Base-by-base conservation (phyloP, 2,113 vertebrate genomes). In the Ictalurus punctatus region DNA sequence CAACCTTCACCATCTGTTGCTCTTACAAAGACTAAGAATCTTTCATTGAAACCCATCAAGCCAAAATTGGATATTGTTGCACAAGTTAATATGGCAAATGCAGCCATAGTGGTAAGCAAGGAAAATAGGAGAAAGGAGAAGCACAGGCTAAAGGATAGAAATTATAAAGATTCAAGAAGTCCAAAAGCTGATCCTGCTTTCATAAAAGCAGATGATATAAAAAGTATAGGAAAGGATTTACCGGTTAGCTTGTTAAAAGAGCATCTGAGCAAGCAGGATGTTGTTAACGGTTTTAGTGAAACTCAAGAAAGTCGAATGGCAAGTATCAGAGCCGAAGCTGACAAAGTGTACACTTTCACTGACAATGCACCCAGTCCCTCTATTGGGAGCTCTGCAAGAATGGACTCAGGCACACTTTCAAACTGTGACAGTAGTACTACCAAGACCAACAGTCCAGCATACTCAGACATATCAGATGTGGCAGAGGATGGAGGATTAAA, bases 301-400 rank as follows among this genome's bases (percentile, higher is more conserved):
- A 97, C 96, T 85, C 98, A 98, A 92, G 99, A 99, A 94, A 99
- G 98, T 91, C 95, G 98, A 67, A 99, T 99, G 98, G 98, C 98
- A 12, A 99, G 98, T 71, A 99, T 99, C 93, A 97, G 99, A 85
- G 98, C 99, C 0, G 99, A 99, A 93, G 98, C 99, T 0, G 99
- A 99, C 93, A 99, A 99, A 93, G 99, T 99, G 74, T 99, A 99
- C 95, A 99, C 98, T 0, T 99, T 99, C 92, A 99, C 99, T 0
- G 99, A 99, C 95, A 99, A 99, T 2, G 98, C 99, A 0, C 99
- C 99, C 83, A 99, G 99, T 94, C 98, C 99, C 7, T 99, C 99
- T 52, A 99, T 99, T 0, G 98, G 98, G 54, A 96, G 97, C 52
- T 97, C 97, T 74, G 97, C 97, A 0, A 95, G 98, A 84, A 96